A percentile compares a stretch with the other conserved stretches of the same genome.
Conservation (phyloP, 2,797 vertebrate genomes). For the Pipistrellus nathusii region DNA sequence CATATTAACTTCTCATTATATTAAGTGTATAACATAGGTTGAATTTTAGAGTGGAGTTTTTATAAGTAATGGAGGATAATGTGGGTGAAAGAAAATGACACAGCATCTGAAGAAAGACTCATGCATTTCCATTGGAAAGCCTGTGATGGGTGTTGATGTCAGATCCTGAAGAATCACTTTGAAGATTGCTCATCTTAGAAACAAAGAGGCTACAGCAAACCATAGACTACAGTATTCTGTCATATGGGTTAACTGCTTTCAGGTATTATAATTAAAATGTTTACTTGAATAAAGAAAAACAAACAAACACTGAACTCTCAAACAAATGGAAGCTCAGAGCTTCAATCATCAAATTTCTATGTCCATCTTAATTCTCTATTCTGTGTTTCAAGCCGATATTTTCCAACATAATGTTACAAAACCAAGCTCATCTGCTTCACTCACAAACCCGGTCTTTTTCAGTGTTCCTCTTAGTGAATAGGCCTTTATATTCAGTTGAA, state of each 20-base stretch:
- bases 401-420: not conserved
- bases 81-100: slow-evolving; percentile 52
- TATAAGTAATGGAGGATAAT: slow-evolving; percentile 54
- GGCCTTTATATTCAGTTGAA: not conserved
- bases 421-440: not conserved
- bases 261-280: slow-evolving; percentile 54
- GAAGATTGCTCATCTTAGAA: slow-evolving; percentile 13
- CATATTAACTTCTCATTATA: slow-evolving; percentile 48
- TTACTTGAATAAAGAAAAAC: slow-evolving; percentile 72
- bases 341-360: not conserved
- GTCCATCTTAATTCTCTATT: not conserved
- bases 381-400: not conserved
- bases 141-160: not conserved
- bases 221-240: not conserved
- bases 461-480: not conserved
- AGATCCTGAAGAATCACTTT: slow-evolving; percentile 12
- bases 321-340: not conserved
- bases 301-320: not conserved
- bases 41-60: slow-evolving; percentile 59
- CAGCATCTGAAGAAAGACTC: not conserved
- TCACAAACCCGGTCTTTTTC: not conserved
- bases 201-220: not conserved
- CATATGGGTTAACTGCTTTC: not conserved
- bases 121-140: not conserved
- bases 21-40: slow-evolving; percentile 67